Evolutionary conservation across 35 echinoderm and acorn worm species (phyloP).

Genomic region (Chiridota heheva): DNA sequence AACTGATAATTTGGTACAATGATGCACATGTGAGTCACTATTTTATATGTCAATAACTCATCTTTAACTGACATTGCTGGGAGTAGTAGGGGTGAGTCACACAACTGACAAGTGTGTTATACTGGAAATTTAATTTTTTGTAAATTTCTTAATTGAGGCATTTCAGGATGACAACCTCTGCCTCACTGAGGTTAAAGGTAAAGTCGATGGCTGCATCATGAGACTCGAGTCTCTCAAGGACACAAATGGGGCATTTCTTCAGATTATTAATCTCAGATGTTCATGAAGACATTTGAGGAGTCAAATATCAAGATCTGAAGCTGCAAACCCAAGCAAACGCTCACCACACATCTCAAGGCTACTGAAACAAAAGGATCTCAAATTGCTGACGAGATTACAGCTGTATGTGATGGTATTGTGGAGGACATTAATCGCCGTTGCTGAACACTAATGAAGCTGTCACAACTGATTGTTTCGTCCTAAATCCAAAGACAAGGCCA

Average conservation of each 20-base stretch:
- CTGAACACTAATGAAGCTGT: no score
- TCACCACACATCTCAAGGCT: neutral
- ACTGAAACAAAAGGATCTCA: neutral
- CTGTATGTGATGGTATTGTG: neutral
- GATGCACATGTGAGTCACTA: no score
- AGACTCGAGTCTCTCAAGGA: neutral
- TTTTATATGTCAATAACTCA: no score
- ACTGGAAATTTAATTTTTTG: neutral
- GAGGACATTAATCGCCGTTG: neutral
- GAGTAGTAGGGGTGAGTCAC: no score
- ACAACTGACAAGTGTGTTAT: no score
- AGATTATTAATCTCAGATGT: neutral
- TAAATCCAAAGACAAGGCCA: no score
- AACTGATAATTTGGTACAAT: no score
- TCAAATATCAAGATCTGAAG: neutral
- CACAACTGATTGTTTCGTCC: no score
- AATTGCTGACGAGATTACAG: neutral
- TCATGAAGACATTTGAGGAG: neutral
- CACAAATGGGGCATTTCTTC: neutral
- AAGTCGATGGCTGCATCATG: conserved; percentile 28
- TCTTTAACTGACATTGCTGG: no score
- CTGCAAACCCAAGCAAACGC: neutral
- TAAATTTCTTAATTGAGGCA: conserved; percentile 16
- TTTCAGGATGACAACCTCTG: conserved; percentile 18
- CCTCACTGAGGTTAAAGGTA: conserved; percentile 15